These are phyloP conservation scores for Ptychobarbus kaznakovi DNA, from an alignment of 2,797 vertebrate species.

Conservation along the genomic window DNA sequence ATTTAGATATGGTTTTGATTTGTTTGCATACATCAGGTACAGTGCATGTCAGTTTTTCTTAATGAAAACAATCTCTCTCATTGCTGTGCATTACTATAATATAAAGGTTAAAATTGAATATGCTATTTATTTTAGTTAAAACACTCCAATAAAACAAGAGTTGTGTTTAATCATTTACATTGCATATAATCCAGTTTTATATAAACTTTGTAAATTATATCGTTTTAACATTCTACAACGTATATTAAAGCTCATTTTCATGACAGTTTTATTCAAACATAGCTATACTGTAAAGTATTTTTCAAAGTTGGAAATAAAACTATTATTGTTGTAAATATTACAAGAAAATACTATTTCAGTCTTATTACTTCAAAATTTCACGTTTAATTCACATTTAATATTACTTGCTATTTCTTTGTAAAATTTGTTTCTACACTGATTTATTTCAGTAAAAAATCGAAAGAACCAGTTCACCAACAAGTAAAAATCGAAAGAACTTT, in stretches of 20 bases:
- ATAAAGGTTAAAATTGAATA: not conserved
- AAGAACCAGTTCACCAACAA: not conserved
- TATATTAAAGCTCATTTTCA: not conserved
- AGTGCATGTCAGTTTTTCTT: not conserved
- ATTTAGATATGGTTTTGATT: not conserved
- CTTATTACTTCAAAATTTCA: not conserved
- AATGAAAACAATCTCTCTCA: not conserved
- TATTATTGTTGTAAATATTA: no score
- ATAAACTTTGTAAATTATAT: not conserved
- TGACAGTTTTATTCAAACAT: not conserved
- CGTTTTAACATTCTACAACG: not conserved
- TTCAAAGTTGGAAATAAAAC: no score
- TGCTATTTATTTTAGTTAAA: not conserved
- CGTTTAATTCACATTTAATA: no score
- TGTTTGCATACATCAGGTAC: not conserved
- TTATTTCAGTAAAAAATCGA: not conserved
- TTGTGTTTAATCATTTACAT: not conserved
- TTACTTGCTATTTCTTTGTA: no score
- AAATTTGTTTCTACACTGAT: not conserved
- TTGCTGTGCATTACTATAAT: not conserved
- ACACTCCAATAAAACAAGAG: not conserved
- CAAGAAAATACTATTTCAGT: no score
- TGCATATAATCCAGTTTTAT: not conserved
- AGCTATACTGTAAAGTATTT: no score
- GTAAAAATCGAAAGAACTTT: not conserved